These are phyloP conservation scores for Poecilobothrus nobilitatus DNA, from an alignment of 2,888 invertebrate genomes.

Conservation along the genomic window DNA sequence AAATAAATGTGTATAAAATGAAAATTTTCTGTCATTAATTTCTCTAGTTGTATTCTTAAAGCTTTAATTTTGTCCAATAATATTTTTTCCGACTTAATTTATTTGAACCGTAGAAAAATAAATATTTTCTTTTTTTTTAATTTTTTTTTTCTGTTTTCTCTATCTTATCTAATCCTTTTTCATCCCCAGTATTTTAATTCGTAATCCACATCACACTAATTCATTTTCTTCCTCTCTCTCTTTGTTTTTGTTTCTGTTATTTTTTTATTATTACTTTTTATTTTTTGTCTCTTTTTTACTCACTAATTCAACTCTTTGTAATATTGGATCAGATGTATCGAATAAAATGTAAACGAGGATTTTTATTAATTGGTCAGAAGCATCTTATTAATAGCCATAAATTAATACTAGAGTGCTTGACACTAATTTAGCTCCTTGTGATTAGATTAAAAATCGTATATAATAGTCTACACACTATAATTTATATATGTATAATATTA, in stretches of 20 bases:
- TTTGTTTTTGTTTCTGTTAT: no score
- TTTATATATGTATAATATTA: no score
- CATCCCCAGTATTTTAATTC: not conserved
- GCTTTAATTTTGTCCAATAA: not conserved
- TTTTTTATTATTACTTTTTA: no score
- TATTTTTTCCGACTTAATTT: not conserved
- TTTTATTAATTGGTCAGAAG: slow-evolving; percentile 4
- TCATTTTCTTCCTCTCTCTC: no score
- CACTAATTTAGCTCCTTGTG: slow-evolving; percentile 4
- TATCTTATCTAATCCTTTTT: not conserved
- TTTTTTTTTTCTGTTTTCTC: not conserved
- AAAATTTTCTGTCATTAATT: not conserved
- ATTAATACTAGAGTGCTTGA: slow-evolving; percentile 1
- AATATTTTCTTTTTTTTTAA: not conserved
- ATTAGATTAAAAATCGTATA: not conserved
- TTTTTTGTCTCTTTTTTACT: no score
- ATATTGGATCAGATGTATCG: no score
- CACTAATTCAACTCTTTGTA: no score
- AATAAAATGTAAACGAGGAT: not conserved
- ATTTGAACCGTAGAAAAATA: not conserved
- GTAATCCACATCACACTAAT: no score
- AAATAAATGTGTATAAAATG: no score
- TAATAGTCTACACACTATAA: no score
- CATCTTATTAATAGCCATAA: slow-evolving; percentile 4
- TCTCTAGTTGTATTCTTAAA: not conserved